Percentiles rank a stretch among this genome's conserved stretches.
phyloP scores from a whole-genome alignment of 2,888 invertebrate species.

The Eledona agricola region DNA sequence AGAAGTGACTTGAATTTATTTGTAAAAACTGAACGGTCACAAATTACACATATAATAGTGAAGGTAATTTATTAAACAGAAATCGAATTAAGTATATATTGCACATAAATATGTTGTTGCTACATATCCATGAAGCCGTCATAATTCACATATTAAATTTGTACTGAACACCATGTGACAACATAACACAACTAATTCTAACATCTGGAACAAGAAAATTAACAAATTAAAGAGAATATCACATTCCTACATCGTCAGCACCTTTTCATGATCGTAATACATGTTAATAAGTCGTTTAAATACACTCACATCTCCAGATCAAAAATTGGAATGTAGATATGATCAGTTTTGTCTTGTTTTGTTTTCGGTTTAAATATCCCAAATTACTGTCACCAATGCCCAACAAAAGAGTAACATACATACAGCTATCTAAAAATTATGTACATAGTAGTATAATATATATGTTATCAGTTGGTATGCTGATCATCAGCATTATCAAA shows the following conservation, averaged over 20 bases:
- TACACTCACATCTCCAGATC: constrained; percentile 33
- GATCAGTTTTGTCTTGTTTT: constrained; percentile 39
- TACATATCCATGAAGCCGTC: constrained; percentile 58
- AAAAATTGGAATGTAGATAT: constrained; percentile 51
- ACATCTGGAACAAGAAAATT: constrained; percentile 58
- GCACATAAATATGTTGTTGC: constrained; percentile 60
- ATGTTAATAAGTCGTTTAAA: constrained; percentile 41
- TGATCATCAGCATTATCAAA: constrained; percentile 46
- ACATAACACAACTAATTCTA: constrained; percentile 57
- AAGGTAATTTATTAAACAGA: constrained; percentile 41
- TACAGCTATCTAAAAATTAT: constrained; percentile 51
- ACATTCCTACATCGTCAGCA: constrained; percentile 61
- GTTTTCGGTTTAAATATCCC: constrained; percentile 38
- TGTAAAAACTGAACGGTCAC: constrained; percentile 30
- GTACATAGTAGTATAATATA: constrained; percentile 48
- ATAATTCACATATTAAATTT: constrained; percentile 56
- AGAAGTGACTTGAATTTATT: constrained; percentile 36
- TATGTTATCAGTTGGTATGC: constrained; percentile 50
- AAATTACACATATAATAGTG: constrained; percentile 34
- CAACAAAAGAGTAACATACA: constrained; percentile 53
- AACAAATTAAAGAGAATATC: constrained; percentile 61
- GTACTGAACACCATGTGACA: constrained; percentile 61
- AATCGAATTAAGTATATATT: constrained; percentile 57
- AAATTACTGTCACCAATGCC: constrained; percentile 52
- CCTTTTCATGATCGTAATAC: constrained; percentile 54